Base-by-base conservation (phyloP, 2,888 invertebrate species). In the Psylliodes chrysocephalus region DNA sequence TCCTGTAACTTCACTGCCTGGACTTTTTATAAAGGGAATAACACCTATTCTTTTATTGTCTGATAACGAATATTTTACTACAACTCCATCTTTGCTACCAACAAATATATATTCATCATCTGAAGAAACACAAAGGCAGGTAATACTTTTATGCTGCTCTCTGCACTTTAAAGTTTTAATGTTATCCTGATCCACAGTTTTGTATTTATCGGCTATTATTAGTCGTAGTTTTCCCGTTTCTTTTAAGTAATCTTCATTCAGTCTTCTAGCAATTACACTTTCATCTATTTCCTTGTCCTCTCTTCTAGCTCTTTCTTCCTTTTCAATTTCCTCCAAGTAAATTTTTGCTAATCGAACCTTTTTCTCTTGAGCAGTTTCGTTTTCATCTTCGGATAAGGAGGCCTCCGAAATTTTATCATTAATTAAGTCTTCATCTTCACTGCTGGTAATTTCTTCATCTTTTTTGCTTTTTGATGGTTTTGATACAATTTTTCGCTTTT, bases 341-440 rank as follows among this genome's bases (percentile, higher is more conserved):
- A 93, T 88, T 79, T 96, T 96, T 0, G 97, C 96, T 66, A 97
- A 82, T 44, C 96, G 87, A 51, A 97, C 79, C 71, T 94, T 92
- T 79, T 96, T 97, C 77, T 97, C 94, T 79, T 96, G 95, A 0
- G 91, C 90, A 0, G 94, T 95, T 82, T 95, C 93, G 69, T 87
- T 84, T 69, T 90, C 89, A 73, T 89, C 89, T 70, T 89, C 89
- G 0, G 82, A 82, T 62, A 78, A 78, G 19, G 77, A 79, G 15
- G 80, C 80, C 82, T 84, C 60, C 82, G 83, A 56, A 80, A 54
- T 83, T 79, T 74, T 86, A 4, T 85, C 86, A 69, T 86, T 86
- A 72, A 85, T 85, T 66, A 83, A 84, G n/a, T 86, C 83, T 74
- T 89, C 89, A 73, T 87, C 82, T 73, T 90, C 89, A 75, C 89